Evolutionary conservation across 1,140 invertebrate genomes (phyloP).

Genomic region (Magallana angulata): DNA sequence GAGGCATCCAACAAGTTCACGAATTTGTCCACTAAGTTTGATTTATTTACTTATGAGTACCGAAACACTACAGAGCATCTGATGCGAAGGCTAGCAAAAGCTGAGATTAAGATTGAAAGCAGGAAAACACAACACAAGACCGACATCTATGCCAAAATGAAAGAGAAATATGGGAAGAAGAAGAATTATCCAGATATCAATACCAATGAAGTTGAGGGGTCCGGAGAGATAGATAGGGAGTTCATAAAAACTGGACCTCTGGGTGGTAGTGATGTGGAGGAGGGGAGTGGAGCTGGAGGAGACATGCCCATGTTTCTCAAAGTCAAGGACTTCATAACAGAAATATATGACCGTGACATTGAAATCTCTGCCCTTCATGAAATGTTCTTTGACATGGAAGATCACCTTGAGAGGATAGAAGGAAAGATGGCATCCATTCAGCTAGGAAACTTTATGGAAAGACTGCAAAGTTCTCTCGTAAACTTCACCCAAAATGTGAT

Average conservation of each 20-base stretch:
- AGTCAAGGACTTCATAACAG: slow-evolving; percentile 50
- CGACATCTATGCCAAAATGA: slow-evolving; percentile 9
- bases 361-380: slow-evolving; percentile 55
- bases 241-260: slow-evolving; percentile 10
- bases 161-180: slow-evolving; percentile 29
- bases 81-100: background rate
- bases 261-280: background rate
- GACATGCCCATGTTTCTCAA: slow-evolving; percentile 39
- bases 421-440: slow-evolving; percentile 59
- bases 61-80: background rate
- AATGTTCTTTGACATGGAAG: slow-evolving; percentile 56
- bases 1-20: background rate
- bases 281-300: slow-evolving; percentile 42
- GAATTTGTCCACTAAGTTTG: slow-evolving; percentile 22
- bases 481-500: slow-evolving; percentile 73
- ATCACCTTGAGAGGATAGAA: slow-evolving; percentile 51
- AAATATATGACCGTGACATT: slow-evolving; percentile 55
- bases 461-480: slow-evolving; percentile 64
- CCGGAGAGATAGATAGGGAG: slow-evolving; percentile 55
- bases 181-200: background rate
- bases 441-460: slow-evolving; percentile 69
- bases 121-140: too few relatives aligned
- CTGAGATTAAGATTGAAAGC: slow-evolving; percentile 14
- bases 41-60: background rate
- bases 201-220: slow-evolving; percentile 51